These are phyloP conservation scores for Drosophila eohydei DNA, from an alignment of 2,888 invertebrate genomes.

Conservation along the genomic window DNA sequence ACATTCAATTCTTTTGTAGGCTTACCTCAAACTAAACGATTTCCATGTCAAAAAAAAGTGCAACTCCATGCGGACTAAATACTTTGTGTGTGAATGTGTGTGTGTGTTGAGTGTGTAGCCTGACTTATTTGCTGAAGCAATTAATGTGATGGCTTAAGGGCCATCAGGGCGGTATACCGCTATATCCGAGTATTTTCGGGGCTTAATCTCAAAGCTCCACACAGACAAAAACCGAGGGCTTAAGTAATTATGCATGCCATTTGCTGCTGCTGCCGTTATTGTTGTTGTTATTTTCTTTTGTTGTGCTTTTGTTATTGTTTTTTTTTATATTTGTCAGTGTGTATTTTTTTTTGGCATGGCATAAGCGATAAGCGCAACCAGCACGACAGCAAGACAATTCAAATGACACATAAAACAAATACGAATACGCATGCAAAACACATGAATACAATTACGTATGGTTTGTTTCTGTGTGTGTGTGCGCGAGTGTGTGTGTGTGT, in stretches of 20 bases:
- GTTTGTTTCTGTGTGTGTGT: neutral
- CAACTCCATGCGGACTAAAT: slow-evolving; percentile 7
- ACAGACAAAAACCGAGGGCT: slow-evolving; percentile 48
- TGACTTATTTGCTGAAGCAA: slow-evolving; percentile 56
- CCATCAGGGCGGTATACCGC: slow-evolving; percentile 45
- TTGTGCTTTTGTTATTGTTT: slow-evolving; percentile 30
- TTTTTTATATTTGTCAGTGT: slow-evolving; percentile 9
- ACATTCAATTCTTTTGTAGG: slow-evolving; percentile 3
- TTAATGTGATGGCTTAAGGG: slow-evolving; percentile 57
- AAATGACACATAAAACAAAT: slow-evolving; percentile 57
- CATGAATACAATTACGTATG: slow-evolving; percentile 37
- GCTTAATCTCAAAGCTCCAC: slow-evolving; percentile 57
- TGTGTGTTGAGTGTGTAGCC: slow-evolving; percentile 6
- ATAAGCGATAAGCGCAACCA: slow-evolving; percentile 54
- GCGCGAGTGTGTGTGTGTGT: neutral
- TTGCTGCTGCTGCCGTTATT: slow-evolving; percentile 33
- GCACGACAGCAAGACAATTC: slow-evolving; percentile 54
- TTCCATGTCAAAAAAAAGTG: slow-evolving; percentile 21
- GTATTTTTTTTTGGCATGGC: slow-evolving; percentile 26
- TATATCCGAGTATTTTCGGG: slow-evolving; percentile 47
- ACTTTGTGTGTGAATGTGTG: slow-evolving; percentile 2
- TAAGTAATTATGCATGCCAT: slow-evolving; percentile 71
- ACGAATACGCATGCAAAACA: slow-evolving; percentile 37
- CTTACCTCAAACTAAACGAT: neutral
- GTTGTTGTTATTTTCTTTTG: slow-evolving; percentile 17